phyloP scores from a whole-genome alignment of 2,797 vertebrate genomes.

The Parauchenoglanis ngamensis region DNA sequence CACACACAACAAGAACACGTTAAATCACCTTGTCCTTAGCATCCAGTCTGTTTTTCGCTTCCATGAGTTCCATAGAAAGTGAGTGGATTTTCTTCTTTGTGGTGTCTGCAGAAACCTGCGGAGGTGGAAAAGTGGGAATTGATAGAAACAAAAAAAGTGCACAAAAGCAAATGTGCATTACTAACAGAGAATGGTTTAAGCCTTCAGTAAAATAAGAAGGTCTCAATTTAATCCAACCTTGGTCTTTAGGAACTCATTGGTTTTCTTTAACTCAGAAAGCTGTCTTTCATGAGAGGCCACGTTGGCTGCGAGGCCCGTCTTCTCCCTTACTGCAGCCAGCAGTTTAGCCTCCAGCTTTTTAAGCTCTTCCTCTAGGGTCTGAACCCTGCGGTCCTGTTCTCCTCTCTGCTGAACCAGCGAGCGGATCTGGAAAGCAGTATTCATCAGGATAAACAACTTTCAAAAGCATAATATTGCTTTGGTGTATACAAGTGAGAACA shows the following conservation, averaged over 20 bases:
- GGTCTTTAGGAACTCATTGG: slow-evolving; percentile 89
- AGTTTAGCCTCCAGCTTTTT: slow-evolving; percentile 86
- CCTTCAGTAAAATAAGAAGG: neutral
- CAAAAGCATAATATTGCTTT: neutral
- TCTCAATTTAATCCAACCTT: slow-evolving; percentile 77
- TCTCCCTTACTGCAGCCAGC: slow-evolving; percentile 82
- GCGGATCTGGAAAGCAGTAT: slow-evolving; percentile 78
- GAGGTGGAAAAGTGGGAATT: neutral
- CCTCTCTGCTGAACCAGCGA: slow-evolving; percentile 84
- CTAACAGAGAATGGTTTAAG: neutral
- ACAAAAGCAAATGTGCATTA: neutral
- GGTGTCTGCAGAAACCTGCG: slow-evolving; percentile 86
- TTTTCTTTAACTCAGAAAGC: slow-evolving; percentile 81
- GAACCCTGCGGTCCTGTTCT: slow-evolving; percentile 82
- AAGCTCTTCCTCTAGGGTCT: slow-evolving; percentile 82
- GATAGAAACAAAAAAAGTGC: neutral
- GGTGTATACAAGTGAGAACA: neutral
- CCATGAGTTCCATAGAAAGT: slow-evolving; percentile 87
- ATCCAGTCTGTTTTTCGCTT: slow-evolving; percentile 84
- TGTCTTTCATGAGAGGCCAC: slow-evolving; percentile 86
- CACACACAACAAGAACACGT: neutral
- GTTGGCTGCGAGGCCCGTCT: slow-evolving; percentile 80
- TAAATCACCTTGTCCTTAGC: slow-evolving; percentile 81
- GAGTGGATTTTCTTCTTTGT: slow-evolving; percentile 87
- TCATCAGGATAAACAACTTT: slow-evolving; percentile 8